A percentile compares a stretch with the other conserved stretches of the same genome.
phyloP scores from a whole-genome alignment of 1,140 invertebrate species.

The Phortica variegata region DNA sequence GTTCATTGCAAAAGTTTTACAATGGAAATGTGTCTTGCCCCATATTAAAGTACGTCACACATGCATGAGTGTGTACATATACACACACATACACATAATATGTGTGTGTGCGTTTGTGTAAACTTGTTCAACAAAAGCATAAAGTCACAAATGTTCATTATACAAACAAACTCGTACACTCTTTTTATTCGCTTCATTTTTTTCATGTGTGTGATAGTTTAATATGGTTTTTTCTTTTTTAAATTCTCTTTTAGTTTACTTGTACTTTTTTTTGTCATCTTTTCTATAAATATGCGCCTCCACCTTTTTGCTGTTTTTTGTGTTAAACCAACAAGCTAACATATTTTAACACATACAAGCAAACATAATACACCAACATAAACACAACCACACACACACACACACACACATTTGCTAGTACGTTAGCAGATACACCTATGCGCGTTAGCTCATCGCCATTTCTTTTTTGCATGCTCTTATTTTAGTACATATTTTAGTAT shows the following conservation, averaged over 20 bases:
- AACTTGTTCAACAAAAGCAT: conserved; percentile 12
- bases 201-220: background rate
- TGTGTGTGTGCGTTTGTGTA: background rate
- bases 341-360: conserved; percentile 49
- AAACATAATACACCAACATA: conserved; percentile 11
- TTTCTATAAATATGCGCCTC: conserved; percentile 47
- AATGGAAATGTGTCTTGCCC: background rate
- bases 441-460: background rate
- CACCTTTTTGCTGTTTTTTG: conserved; percentile 45
- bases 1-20: background rate
- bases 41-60: no score
- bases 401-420: background rate
- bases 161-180: background rate
- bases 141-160: conserved; percentile 19
- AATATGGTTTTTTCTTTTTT: background rate
- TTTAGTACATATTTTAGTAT: no score
- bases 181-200: conserved; percentile 3
- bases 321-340: conserved; percentile 53
- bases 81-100: background rate
- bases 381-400: conserved; percentile 4
- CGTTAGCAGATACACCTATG: background rate
- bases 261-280: background rate
- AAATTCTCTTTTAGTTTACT: conserved; percentile 1
- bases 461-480: background rate
- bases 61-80: no score